Conservation (phyloP, 2,888 invertebrate genomes). For the Eulithis testata region DNA sequence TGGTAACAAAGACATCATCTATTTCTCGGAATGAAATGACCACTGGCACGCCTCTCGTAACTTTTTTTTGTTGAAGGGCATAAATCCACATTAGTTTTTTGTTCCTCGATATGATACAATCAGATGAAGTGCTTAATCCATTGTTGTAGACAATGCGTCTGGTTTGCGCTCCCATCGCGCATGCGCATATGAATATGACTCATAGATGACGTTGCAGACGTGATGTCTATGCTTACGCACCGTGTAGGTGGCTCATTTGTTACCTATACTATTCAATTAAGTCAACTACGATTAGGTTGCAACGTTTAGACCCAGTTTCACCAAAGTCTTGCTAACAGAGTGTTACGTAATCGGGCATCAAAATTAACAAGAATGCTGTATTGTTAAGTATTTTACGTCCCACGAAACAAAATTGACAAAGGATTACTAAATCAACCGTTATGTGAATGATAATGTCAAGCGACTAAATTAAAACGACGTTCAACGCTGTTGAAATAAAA, state of each 20-base stretch:
- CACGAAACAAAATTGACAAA: too few relatives aligned
- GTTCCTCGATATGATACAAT: slow-evolving; percentile 71
- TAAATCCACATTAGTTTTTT: slow-evolving; percentile 64
- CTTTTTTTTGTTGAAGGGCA: slow-evolving; percentile 51
- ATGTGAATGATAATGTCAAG: too few relatives aligned
- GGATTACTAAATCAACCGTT: too few relatives aligned
- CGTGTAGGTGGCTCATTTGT: slow-evolving; percentile 61
- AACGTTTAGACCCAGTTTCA: too few relatives aligned
- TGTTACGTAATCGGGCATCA: too few relatives aligned
- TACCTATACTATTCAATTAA: slow-evolving; percentile 50
- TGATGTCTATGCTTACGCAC: slow-evolving; percentile 57
- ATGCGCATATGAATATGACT: slow-evolving; percentile 63
- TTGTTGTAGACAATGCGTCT: slow-evolving; percentile 81
- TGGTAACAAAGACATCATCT: slow-evolving; percentile 27
- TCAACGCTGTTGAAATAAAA: too few relatives aligned
- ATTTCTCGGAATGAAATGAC: slow-evolving; percentile 29
- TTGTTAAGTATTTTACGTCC: too few relatives aligned
- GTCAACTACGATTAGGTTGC: slow-evolving; percentile 46
- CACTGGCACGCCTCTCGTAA: slow-evolving; percentile 28
- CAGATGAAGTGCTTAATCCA: slow-evolving; percentile 74
- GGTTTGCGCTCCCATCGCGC: slow-evolving; percentile 70
- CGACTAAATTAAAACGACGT: too few relatives aligned
- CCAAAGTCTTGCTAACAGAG: too few relatives aligned
- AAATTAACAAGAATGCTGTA: too few relatives aligned
- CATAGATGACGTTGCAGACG: slow-evolving; percentile 67